A percentile compares a stretch with the other conserved stretches of the same genome.
These are phyloP conservation scores for Cephus cinctus DNA, from an alignment of 1,140 invertebrate genomes.

Conservation along the genomic window DNA sequence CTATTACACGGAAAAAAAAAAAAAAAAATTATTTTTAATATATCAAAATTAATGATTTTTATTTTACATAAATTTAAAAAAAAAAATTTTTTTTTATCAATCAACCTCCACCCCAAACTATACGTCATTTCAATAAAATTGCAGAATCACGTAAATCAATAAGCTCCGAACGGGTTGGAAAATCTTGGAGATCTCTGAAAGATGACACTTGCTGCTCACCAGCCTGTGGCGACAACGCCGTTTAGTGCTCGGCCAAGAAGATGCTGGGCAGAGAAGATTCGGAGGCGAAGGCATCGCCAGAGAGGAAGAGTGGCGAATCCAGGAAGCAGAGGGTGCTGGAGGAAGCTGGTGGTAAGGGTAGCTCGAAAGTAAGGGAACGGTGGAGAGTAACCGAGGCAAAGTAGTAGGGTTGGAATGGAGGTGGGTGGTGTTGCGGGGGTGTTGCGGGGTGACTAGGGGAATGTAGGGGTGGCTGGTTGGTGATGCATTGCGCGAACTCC, in stretches of 20 bases:
- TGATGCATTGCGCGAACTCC: conserved; percentile 57
- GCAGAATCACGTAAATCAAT: too few species aligned
- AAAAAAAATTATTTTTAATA: too few species aligned
- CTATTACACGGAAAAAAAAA: too few species aligned
- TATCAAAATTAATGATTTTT: too few species aligned
- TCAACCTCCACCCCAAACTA: too few species aligned
- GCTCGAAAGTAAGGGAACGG: conserved; percentile 11
- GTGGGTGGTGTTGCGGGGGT: conserved; percentile 31
- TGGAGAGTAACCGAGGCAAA: conserved; percentile 14
- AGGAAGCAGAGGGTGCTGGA: not conserved
- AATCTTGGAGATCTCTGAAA: conserved; percentile 9
- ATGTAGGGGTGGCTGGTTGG: conserved; percentile 47
- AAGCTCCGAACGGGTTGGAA: not conserved
- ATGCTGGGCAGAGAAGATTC: conserved; percentile 2
- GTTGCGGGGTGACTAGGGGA: conserved; percentile 25
- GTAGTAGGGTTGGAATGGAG: conserved; percentile 29
- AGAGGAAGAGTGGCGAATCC: not conserved
- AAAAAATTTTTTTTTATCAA: too few species aligned
- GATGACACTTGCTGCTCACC: conserved; percentile 41
- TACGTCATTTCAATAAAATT: too few species aligned
- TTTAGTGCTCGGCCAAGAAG: conserved; percentile 45
- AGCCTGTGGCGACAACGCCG: conserved; percentile 49
- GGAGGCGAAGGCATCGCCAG: conserved; percentile 8
- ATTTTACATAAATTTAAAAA: too few species aligned
- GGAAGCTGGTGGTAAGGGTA: not conserved